Evolutionary conservation across 1,140 invertebrate species (phyloP).

Genomic region (Calosoma granatense): DNA sequence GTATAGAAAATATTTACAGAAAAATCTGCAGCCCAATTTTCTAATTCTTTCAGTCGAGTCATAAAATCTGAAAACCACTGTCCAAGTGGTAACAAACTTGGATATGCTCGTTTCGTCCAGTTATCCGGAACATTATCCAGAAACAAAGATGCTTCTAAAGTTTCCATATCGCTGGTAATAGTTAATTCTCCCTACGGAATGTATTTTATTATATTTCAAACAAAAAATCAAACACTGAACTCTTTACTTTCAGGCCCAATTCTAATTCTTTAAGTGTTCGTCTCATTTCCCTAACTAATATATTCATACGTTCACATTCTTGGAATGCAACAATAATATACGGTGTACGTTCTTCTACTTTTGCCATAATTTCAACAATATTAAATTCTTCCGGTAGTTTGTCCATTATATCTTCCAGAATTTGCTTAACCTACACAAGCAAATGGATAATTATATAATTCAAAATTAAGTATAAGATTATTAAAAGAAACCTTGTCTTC

Average conservation of each 20-base stretch:
- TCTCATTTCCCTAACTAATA: constrained; percentile 67
- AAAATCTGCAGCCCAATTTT: constrained; percentile 71
- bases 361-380: constrained; percentile 72
- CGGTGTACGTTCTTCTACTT: constrained; percentile 82
- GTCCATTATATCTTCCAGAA: constrained; percentile 81
- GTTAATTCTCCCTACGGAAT: constrained; percentile 81
- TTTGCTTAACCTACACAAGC: constrained; percentile 51
- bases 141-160: constrained; percentile 69
- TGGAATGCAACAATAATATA: constrained; percentile 89
- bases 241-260: constrained; percentile 70
- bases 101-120: constrained; percentile 82
- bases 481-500: constrained; percentile 64
- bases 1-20: constrained; percentile 34
- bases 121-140: constrained; percentile 75
- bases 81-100: constrained; percentile 72
- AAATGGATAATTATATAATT: background rate
- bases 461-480: background rate
- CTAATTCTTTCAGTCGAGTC: constrained; percentile 63
- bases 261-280: constrained; percentile 77
- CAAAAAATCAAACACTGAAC: constrained; percentile 12
- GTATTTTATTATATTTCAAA: no score
- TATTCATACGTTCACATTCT: constrained; percentile 93
- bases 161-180: constrained; percentile 87
- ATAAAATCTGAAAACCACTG: constrained; percentile 84
- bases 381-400: constrained; percentile 85